Evolutionary conservation across 2,113 vertebrate genomes (phyloP).

Genomic region (Poicephalus gulielmi): DNA sequence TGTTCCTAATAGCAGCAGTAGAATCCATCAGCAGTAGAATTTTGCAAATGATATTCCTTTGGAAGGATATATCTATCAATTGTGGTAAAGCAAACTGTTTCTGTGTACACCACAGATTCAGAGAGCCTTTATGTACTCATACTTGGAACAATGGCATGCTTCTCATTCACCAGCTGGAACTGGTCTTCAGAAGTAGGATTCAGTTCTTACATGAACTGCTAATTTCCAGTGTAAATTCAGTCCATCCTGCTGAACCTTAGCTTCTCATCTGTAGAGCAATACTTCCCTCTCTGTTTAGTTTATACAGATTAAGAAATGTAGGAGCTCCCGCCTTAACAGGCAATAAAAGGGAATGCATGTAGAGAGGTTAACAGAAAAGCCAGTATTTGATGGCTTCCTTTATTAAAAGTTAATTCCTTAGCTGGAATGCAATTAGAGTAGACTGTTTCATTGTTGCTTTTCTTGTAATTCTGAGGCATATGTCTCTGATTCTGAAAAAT

Average conservation of each 20-base stretch:
- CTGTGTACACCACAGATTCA: background rate
- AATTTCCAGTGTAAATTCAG: background rate
- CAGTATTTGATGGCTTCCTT: background rate
- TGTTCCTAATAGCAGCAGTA: background rate
- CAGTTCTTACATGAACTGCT: background rate
- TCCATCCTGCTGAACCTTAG: background rate
- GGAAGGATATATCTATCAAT: background rate
- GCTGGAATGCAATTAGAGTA: background rate
- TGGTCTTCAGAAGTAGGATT: background rate
- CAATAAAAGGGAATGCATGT: background rate
- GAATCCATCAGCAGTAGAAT: background rate
- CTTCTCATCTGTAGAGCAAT: background rate
- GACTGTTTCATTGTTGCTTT: background rate
- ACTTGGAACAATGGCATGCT: background rate
- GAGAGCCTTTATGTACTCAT: background rate
- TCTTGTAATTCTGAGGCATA: background rate
- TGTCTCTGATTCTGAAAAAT: background rate
- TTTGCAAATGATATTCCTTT: background rate
- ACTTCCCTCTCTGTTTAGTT: background rate
- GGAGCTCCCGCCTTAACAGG: background rate
- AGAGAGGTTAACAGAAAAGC: background rate
- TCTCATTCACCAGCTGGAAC: background rate
- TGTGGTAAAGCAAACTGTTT: background rate
- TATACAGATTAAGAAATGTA: background rate
- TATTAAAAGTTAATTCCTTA: background rate